Evolutionary conservation across 2,797 vertebrate genomes (phyloP), one percentile per base, ranked within the genome.

Genomic region (Otolemur crassicaudatus): DNA sequence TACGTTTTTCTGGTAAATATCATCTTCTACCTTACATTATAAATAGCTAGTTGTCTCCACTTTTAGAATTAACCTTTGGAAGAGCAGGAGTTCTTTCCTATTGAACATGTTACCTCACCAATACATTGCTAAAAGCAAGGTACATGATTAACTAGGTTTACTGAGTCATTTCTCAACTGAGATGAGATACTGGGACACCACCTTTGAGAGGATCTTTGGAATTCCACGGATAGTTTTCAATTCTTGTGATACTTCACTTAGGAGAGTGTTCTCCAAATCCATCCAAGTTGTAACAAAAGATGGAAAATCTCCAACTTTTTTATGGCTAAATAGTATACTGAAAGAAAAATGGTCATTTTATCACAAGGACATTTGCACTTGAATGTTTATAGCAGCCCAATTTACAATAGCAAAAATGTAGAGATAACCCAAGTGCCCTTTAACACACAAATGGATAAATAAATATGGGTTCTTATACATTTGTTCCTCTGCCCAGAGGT

Each of bases 11-110:
- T 53, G 49, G 14, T 20, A 37, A 56, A 20, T 83, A 25, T 72
- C 27, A 34, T 11, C 20, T 67, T 85, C 13, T 65, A 83, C 25
- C 5, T 63, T 79, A 76, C 43, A 27, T 61, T 72, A 80, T 20
- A 73, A 67, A 29, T 69, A 80, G 34, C n/a, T 87, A 46, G 3
- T 34, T 73, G 20, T 76, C 65, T 95, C 22, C 0, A 49, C 14
- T 56, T 88, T 69, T 27, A 92, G 14, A 89, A 53, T 40, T 94
- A 86, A 63, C 25, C n/a, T 80, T 49, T 87, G 16, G 90, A 75
- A 87, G 34, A 83, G 10, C 6, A 87, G 19, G n/a, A 27, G 12
- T 49, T 58, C 84, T 65, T 96, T 40, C 1, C n/a, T 58, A n/a
- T 46, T 29, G 37, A n/a, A 4, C 70, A 2, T 75, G 23, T 79